phyloP scores from a whole-genome alignment of 1,140 invertebrate genomes.

The Drosophila ercepeae region DNA sequence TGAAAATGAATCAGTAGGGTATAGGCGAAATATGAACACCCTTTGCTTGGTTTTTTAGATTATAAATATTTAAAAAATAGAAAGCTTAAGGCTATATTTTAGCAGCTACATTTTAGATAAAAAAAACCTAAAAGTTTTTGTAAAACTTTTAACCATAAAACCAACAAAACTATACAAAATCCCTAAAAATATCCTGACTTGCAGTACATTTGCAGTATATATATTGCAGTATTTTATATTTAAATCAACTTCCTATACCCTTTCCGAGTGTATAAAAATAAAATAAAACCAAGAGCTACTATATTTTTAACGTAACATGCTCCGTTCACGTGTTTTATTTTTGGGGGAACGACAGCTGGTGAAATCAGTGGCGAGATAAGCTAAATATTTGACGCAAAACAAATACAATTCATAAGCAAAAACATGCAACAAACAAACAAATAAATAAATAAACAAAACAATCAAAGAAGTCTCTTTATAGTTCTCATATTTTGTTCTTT shows the following conservation, averaged over 20 bases:
- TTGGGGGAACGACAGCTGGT: conserved; percentile 31
- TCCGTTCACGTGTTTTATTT: conserved; percentile 60
- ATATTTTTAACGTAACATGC: conserved; percentile 42
- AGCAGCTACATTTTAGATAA: too few species aligned
- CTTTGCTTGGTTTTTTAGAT: too few species aligned
- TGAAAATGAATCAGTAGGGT: not conserved
- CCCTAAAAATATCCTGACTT: too few species aligned
- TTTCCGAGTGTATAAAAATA: not conserved
- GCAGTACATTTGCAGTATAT: too few species aligned
- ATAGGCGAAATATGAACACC: not conserved
- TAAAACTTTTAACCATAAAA: too few species aligned
- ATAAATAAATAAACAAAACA: conserved; percentile 15
- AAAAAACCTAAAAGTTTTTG: too few species aligned
- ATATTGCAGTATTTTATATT: too few species aligned
- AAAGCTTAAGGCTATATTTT: too few species aligned
- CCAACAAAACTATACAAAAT: too few species aligned
- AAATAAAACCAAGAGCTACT: too few species aligned
- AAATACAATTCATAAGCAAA: conserved; percentile 2
- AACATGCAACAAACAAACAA: conserved; percentile 20
- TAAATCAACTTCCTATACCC: too few species aligned
- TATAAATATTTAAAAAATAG: too few species aligned
- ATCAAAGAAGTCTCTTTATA: not conserved
- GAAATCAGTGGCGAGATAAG: conserved; percentile 56
- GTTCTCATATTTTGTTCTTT: not conserved
- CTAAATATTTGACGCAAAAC: conserved; percentile 20